Evolutionary conservation across 2,888 invertebrate species (phyloP).

Genomic region (Calameuta filiformis): DNA sequence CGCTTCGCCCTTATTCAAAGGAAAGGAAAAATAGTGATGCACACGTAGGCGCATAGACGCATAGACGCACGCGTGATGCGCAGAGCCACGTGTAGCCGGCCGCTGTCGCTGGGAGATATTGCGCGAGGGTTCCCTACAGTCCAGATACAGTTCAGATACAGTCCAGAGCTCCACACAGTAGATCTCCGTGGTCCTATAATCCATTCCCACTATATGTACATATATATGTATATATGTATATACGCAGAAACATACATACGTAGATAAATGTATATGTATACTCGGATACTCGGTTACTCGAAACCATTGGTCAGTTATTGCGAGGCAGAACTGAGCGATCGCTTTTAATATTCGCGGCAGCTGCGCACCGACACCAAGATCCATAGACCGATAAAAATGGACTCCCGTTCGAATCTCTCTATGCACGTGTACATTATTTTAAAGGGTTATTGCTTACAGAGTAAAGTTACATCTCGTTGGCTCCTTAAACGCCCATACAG

Average conservation of each 20-base stretch:
- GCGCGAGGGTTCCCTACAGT: neutral
- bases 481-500: neutral
- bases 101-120: neutral
- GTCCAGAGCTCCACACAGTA: too few relatives aligned
- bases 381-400: slow-evolving; percentile 49
- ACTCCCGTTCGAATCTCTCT: slow-evolving; percentile 34
- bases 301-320: slow-evolving; percentile 52
- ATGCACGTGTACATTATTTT: slow-evolving; percentile 29
- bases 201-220: neutral
- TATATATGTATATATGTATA: neutral
- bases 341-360: slow-evolving; percentile 61
- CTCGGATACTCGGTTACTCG: neutral
- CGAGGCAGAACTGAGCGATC: slow-evolving; percentile 53
- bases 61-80: too few relatives aligned
- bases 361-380: slow-evolving; percentile 45
- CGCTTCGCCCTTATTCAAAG: too few relatives aligned
- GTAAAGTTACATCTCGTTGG: neutral
- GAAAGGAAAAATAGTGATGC: neutral
- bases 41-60: neutral
- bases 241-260: neutral
- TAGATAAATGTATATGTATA: neutral
- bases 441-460: slow-evolving; percentile 19
- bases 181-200: neutral
- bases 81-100: neutral
- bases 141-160: neutral